Evolutionary conservation across 1,140 invertebrate genomes (phyloP).

Genomic region (Nixonia krombeini): DNA sequence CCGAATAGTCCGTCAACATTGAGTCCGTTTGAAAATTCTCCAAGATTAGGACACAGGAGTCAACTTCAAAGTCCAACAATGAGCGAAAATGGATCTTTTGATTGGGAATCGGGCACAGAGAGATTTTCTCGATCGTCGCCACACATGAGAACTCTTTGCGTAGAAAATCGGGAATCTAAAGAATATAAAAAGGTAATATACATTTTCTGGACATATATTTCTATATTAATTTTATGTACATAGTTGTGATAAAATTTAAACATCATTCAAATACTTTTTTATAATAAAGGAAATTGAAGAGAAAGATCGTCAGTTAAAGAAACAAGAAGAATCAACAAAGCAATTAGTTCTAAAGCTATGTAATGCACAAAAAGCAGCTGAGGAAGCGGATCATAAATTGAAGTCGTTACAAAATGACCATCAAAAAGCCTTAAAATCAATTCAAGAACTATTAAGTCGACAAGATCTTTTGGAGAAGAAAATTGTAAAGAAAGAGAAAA

Average conservation of each 20-base stretch:
- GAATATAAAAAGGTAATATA: constrained; percentile 16
- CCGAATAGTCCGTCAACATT: constrained; percentile 56
- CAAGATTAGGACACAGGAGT: constrained; percentile 42
- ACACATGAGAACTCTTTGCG: background rate
- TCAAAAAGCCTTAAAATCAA: constrained; percentile 61
- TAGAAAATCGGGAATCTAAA: constrained; percentile 12
- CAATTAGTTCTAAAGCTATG: constrained; percentile 60
- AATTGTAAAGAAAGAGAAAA: constrained; percentile 59
- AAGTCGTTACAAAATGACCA: constrained; percentile 59
- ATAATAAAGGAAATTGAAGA: constrained; percentile 58
- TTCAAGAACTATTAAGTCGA: constrained; percentile 64
- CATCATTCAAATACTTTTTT: constrained; percentile 6
- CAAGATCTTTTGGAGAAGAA: constrained; percentile 54
- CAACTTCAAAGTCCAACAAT: constrained; percentile 40
- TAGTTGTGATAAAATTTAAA: background rate
- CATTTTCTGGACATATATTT: background rate
- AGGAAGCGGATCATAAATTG: constrained; percentile 50
- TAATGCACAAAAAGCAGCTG: constrained; percentile 51
- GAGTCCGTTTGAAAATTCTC: constrained; percentile 42
- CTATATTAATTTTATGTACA: background rate
- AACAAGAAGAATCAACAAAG: constrained; percentile 57
- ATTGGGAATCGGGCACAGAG: constrained; percentile 48
- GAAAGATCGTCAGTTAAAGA: constrained; percentile 52
- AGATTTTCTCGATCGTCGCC: constrained; percentile 7
- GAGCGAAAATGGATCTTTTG: constrained; percentile 40